Percentiles rank a stretch among this genome's conserved stretches.
Evolutionary conservation across 2,888 invertebrate genomes (phyloP).

Genomic region (Alloscopus bannaensis): DNA sequence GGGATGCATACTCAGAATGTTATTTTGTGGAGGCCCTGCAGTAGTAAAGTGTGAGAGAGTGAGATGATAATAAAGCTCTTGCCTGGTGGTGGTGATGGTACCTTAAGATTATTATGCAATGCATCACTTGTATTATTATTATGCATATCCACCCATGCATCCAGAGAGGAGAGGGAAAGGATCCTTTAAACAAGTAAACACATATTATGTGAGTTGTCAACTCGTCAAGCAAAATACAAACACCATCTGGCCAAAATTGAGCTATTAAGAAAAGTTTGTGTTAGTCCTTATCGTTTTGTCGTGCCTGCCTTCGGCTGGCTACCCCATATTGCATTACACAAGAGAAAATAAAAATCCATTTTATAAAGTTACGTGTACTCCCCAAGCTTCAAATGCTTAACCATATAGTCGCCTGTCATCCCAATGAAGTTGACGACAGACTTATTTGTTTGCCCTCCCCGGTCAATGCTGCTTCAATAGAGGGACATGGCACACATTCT

Average conservation of each 20-base stretch:
- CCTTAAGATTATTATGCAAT: conserved; percentile 20
- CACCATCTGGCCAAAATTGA: conserved; percentile 48
- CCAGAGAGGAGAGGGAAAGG: too few species aligned
- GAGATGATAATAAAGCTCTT: neutral
- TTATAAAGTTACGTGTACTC: too few species aligned
- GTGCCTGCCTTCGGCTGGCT: conserved; percentile 32
- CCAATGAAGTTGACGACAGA: conserved; percentile 51
- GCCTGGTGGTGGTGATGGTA: neutral
- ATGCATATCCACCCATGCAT: neutral
- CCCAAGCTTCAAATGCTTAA: neutral
- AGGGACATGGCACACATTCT: too few species aligned
- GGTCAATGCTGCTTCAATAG: too few species aligned
- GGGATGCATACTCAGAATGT: conserved; percentile 16
- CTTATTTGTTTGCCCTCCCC: conserved; percentile 55
- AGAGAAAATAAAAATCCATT: too few species aligned
- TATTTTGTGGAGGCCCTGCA: neutral
- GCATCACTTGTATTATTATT: neutral
- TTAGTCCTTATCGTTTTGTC: conserved; percentile 17
- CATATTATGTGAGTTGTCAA: too few species aligned
- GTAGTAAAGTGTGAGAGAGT: neutral
- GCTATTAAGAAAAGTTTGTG: conserved; percentile 30
- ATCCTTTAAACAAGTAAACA: neutral
- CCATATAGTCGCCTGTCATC: conserved; percentile 13
- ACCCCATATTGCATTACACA: too few species aligned
- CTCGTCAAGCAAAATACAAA: neutral